Evolutionary conservation across 2,113 vertebrate species (phyloP), one percentile per base, ranked within the genome.

Genomic region (Glaucomys volans): DNA sequence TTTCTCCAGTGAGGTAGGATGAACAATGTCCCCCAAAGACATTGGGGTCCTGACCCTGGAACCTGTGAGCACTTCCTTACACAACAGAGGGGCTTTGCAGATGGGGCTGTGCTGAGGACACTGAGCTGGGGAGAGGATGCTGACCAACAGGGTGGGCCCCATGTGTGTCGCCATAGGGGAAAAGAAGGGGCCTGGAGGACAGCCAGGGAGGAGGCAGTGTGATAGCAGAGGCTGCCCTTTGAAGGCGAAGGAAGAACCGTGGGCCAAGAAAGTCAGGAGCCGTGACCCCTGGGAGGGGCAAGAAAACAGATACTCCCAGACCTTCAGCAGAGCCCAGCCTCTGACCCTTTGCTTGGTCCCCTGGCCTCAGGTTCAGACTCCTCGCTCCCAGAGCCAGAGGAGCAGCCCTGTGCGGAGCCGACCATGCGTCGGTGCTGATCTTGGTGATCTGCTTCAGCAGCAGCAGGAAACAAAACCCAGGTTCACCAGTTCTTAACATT

Each of bases 141-240:
- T 66, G 37, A 28, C 2, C 14, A 12, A 28, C 80, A 17, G 32
- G 1, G 12, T 32, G 35, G 37, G 24, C 32, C 59, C 28, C 71
- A 17, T 47, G 11, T 50, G 32, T 54, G 30, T n/a, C n/a, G n/a
- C n/a, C n/a, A n/a, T n/a, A 20, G 54, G 18, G 24, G 50, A 44
- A 67, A 26, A 22, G 69, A 42, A 37, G 26, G 7, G 32, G 20
- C 72, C 22, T 17, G 37, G 50, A 59, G 3, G 50, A 22, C 13
- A 32, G 59, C 47, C 18, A n/a, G 8, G 12, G 26, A 93, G 35
- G 57, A 32, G 40, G 14, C 11, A 16, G 30, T 1, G 8, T 2
- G 10, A 42, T 2, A 0, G 2, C 26, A 11, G 17, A 54, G 12
- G 10, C 8, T 8, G 28, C 3, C 1, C 12, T 57, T 26, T 6